A percentile compares a stretch with the other conserved stretches of the same genome.
Evolutionary conservation across 2,888 invertebrate species (phyloP).

Genomic region (Axea sp.): DNA sequence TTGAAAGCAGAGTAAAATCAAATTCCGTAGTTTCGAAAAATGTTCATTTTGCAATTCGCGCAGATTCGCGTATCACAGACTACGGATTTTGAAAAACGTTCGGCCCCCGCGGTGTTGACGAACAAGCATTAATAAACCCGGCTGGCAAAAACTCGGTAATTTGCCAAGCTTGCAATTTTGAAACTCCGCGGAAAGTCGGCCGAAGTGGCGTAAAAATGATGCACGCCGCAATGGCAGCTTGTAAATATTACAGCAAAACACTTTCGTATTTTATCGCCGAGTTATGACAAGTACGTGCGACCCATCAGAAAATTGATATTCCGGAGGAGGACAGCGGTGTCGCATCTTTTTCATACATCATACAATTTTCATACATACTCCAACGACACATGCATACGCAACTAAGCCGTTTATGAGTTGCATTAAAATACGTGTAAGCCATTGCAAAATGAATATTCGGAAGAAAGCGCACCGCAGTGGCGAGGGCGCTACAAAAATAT

Average conservation of each 20-base stretch:
- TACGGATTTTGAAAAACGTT: no score
- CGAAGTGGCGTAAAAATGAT: not conserved
- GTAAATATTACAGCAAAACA: conserved; percentile 25
- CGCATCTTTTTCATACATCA: no score
- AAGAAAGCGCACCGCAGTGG: not conserved
- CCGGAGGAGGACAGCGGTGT: not conserved
- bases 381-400: not conserved
- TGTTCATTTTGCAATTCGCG: no score
- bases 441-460: conserved; percentile 2
- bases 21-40: no score
- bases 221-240: conserved; percentile 25
- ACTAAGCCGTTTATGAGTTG: not conserved
- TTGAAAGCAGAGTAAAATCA: no score
- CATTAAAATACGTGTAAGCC: conserved; percentile 3
- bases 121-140: no score
- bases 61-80: no score
- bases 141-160: no score
- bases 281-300: conserved; percentile 32
- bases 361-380: not conserved
- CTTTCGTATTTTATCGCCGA: conserved; percentile 20
- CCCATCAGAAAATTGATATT: conserved; percentile 29
- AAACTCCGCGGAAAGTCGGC: no score
- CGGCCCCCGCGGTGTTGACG: no score
- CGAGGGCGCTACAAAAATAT: not conserved
- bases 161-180: no score